A percentile compares a stretch with the other conserved stretches of the same genome.
Conservation (phyloP, 2,888 invertebrate species). For the Melitaea athalia region DNA sequence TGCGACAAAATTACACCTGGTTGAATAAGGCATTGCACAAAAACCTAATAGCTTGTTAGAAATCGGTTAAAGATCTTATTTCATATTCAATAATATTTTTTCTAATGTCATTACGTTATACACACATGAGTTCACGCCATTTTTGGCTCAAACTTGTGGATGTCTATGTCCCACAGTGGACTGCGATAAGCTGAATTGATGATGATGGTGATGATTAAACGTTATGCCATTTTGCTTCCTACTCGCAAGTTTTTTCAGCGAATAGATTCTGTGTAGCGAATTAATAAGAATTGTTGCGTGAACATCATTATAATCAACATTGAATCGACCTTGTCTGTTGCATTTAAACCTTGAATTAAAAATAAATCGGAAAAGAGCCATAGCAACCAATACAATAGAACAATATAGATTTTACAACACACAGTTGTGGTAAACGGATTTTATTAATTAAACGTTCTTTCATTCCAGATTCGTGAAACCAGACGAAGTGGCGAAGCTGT, state of each 20-base stretch:
- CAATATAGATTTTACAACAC: not conserved
- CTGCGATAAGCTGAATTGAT: no score
- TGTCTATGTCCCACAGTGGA: no score
- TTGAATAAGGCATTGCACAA: not conserved
- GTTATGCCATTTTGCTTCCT: constrained; percentile 19
- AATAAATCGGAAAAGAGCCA: constrained; percentile 44
- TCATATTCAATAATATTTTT: not conserved
- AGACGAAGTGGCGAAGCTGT: constrained; percentile 91
- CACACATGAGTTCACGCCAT: no score
- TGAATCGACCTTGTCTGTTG: constrained; percentile 42
- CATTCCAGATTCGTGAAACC: constrained; percentile 89
- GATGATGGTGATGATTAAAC: no score
- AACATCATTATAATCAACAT: constrained; percentile 35
- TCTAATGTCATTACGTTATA: no score
- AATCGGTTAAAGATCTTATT: no score
- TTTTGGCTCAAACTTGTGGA: no score
- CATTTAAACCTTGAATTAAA: constrained; percentile 45
- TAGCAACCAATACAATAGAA: constrained; percentile 27
- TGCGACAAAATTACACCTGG: no score
- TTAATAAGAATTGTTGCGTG: constrained; percentile 42
- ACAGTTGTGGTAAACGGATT: not conserved
- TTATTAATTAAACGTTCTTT: constrained; percentile 22
- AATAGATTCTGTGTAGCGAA: constrained; percentile 33
- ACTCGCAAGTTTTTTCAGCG: constrained; percentile 4
- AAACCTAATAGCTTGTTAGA: not conserved